Evolutionary conservation across 1,140 invertebrate genomes (phyloP).

Genomic region (Prorops nasuta): DNA sequence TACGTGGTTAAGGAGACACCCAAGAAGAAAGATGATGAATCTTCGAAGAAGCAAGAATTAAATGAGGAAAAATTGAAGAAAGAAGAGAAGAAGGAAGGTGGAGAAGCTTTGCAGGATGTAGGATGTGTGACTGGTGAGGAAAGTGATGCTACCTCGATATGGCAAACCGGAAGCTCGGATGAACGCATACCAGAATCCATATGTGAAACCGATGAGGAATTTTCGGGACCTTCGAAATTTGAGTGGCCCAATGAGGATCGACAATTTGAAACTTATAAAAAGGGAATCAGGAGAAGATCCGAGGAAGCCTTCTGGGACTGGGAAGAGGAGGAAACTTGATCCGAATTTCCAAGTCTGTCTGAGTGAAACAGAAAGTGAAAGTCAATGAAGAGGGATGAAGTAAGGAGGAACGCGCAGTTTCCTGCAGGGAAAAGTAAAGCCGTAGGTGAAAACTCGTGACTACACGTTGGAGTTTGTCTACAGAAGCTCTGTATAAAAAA

Average conservation of each 20-base stretch:
- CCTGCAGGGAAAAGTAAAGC: too few relatives aligned
- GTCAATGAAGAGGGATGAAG: too few relatives aligned
- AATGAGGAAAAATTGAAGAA: slow-evolving; percentile 14
- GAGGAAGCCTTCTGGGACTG: slow-evolving; percentile 38
- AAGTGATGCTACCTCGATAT: slow-evolving; percentile 9
- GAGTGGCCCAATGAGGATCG: slow-evolving; percentile 37
- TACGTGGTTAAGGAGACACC: slow-evolving; percentile 38
- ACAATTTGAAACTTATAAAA: slow-evolving; percentile 15
- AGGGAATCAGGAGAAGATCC: slow-evolving; percentile 26
- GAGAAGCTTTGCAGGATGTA: slow-evolving; percentile 19
- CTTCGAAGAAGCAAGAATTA: slow-evolving; percentile 18
- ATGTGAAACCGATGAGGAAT: slow-evolving; percentile 25
- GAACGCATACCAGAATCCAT: slow-evolving; percentile 16
- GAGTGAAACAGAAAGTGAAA: too few relatives aligned
- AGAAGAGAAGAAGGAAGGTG: slow-evolving; percentile 9
- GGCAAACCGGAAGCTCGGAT: slow-evolving; percentile 18
- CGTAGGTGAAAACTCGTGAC: too few relatives aligned
- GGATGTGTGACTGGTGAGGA: slow-evolving; percentile 19
- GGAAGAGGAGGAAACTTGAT: slow-evolving; percentile 39
- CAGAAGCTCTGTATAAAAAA: too few relatives aligned
- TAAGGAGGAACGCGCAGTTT: too few relatives aligned
- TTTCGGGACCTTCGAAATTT: slow-evolving; percentile 18
- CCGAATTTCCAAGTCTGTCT: too few relatives aligned
- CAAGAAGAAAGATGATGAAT: slow-evolving; percentile 9
- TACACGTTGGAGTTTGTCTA: too few relatives aligned